Base-by-base conservation (phyloP, 1,140 invertebrate species). In the Zaprionus lachaisei region DNA sequence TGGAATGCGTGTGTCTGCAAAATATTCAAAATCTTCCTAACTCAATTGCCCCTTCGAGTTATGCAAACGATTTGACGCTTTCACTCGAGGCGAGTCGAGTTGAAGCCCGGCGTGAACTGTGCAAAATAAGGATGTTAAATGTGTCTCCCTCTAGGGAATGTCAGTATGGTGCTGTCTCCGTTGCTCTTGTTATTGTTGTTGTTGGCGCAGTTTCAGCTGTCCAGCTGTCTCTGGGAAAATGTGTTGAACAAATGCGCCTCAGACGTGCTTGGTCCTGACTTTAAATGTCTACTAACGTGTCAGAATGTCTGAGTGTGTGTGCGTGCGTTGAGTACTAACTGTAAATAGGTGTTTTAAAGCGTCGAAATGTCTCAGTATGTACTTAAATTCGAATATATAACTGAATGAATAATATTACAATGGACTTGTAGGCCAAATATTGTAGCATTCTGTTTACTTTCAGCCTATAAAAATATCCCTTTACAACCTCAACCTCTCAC, bases 131-230 rank as follows among this genome's bases (percentile, higher is more conserved):
- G 14, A 31, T 72, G 44, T 41, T 54, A 26, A 60, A 38, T 20
- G 37, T 44, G 14, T 14, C 3, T 28, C 5, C 15, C 28, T 47
- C 22, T 37, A 20, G 57, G 37, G 34, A 17, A 58, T 15, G 24
- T 49, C 11, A 22, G 15, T 55, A 20, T 20, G 20, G 20, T 20
- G 20, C 20, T 20, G 31, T n/a, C 34, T 20, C 12, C 22, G 44
- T 20, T 47, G n/a, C 31, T 26, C 26, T 20, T 63, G 58, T 61
- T 6, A 62, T 22, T 72, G 62, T 31, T 37, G 70, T n/a, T 47
- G 22, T 56, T 71, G 67, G 58, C 72, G 38, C 31, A 71, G 57
- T 58, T 28, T 31, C 49, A 71, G 51, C 60, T 75, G 72, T 70
- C 60, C 63, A 70, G 11, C 28, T 75, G 72, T 54, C 72, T 55